Evolutionary conservation across 2,113 vertebrate species (phyloP).

Genomic region (Chlorocebus sabaeus): DNA sequence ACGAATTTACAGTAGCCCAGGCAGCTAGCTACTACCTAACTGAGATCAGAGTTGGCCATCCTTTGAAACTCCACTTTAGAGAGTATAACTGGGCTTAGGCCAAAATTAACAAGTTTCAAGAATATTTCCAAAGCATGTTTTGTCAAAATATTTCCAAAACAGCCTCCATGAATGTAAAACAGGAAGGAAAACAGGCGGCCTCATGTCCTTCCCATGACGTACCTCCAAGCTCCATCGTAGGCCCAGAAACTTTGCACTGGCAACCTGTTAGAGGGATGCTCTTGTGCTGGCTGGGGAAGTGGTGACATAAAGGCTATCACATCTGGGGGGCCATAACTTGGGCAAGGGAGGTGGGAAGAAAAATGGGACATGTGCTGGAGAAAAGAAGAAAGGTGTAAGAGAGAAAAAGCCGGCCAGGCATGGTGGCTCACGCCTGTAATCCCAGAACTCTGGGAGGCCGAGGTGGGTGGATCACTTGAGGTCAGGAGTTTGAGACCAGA

Average conservation of each 20-base stretch:
- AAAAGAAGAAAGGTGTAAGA: not conserved
- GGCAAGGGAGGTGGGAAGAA: not conserved
- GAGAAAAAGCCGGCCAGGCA: not conserved
- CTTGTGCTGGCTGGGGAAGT: not conserved
- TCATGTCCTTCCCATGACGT: not conserved
- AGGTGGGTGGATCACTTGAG: too few species aligned
- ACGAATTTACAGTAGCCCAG: not conserved
- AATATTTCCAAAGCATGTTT: slow-evolving; percentile 12
- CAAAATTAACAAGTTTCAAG: slow-evolving; percentile 23
- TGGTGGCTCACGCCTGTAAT: too few species aligned
- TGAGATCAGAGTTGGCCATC: not conserved
- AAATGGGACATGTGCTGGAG: not conserved
- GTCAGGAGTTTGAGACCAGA: too few species aligned
- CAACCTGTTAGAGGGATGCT: not conserved
- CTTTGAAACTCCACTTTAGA: slow-evolving; percentile 37
- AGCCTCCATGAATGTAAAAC: not conserved
- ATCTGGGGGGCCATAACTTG: not conserved
- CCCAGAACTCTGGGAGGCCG: too few species aligned
- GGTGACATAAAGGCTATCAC: not conserved
- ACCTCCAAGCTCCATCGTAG: not conserved
- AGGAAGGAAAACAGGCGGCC: not conserved
- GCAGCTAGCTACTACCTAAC: not conserved
- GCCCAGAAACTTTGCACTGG: not conserved
- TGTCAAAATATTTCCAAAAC: not conserved
- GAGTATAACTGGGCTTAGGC: slow-evolving; percentile 1